Evolutionary conservation across 2,797 vertebrate species (phyloP).

Genomic region (Ptychadena robeensis): DNA sequence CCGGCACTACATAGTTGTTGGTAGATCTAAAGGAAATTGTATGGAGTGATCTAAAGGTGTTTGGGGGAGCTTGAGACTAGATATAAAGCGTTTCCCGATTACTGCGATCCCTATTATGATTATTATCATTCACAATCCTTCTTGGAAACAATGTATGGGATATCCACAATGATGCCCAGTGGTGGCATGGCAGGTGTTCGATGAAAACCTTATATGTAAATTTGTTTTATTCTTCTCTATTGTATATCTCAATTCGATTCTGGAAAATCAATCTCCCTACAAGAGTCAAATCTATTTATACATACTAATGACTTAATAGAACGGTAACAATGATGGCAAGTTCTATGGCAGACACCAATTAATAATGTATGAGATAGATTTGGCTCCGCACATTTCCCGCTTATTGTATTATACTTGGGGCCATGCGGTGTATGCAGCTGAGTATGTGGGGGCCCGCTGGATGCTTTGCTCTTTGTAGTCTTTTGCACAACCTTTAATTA

Average conservation of each 20-base stretch:
- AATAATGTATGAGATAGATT: slow-evolving; percentile 16
- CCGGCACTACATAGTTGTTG: too few species aligned
- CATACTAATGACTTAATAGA: slow-evolving; percentile 2
- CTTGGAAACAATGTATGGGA: neutral
- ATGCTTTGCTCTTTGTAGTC: neutral
- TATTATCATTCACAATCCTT: neutral
- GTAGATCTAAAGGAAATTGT: too few species aligned
- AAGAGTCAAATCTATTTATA: slow-evolving; percentile 11
- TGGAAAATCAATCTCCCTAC: slow-evolving; percentile 17
- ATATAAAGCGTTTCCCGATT: too few species aligned
- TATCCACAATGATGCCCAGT: neutral
- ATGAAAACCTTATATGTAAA: slow-evolving; percentile 5
- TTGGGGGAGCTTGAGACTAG: too few species aligned
- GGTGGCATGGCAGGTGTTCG: slow-evolving; percentile 1
- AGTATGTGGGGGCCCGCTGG: neutral
- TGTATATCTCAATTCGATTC: slow-evolving; percentile 10
- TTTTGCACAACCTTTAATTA: neutral
- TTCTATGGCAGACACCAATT: slow-evolving; percentile 2
- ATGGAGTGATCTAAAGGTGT: too few species aligned
- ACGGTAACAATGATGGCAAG: neutral
- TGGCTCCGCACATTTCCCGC: neutral
- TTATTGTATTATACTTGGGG: slow-evolving; percentile 2
- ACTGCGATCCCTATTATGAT: too few species aligned
- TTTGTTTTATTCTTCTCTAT: neutral
- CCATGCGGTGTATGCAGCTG: neutral